A percentile compares a stretch with the other conserved stretches of the same genome.
Evolutionary conservation across 2,888 invertebrate species (phyloP).

Genomic region (Cantharis lateralis): DNA sequence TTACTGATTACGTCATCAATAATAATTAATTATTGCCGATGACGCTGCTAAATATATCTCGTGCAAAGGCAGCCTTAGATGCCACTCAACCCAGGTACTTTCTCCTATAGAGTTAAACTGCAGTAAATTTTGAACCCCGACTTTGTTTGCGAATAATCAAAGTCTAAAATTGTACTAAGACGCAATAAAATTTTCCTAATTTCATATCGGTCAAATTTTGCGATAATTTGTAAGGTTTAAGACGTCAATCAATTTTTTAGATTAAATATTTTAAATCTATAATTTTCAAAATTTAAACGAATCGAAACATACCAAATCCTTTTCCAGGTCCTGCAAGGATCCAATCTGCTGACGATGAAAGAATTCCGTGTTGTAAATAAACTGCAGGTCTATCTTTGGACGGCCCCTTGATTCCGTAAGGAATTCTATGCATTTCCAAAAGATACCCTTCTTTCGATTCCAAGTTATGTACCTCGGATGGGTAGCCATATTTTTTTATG

Average conservation of each 20-base stretch:
- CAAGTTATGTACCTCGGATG: constrained; percentile 53
- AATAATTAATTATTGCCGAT: no score
- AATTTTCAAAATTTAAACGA: no score
- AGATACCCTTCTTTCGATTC: constrained; percentile 62
- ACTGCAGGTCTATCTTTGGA: constrained; percentile 52
- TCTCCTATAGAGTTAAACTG: no score
- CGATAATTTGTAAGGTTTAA: background rate
- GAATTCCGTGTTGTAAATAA: constrained; percentile 59
- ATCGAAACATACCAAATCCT: constrained; percentile 43
- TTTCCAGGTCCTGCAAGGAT: constrained; percentile 56
- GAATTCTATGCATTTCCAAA: constrained; percentile 61
- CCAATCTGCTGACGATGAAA: constrained; percentile 58
- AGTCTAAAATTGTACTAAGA: background rate
- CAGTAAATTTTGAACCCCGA: no score
- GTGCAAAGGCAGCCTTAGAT: no score
- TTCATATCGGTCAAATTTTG: background rate
- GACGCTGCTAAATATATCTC: no score
- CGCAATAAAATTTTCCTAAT: background rate
- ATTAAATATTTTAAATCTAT: background rate
- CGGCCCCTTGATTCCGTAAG: constrained; percentile 48
- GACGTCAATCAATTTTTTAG: background rate
- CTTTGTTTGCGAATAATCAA: background rate
- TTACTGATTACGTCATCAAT: no score
- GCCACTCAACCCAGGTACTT: no score
- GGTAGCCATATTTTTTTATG: constrained; percentile 47